Percentiles rank a stretch among this genome's conserved stretches.
Conservation (phyloP, 2,113 vertebrate genomes). For the Sclerurus mexicanus region DNA sequence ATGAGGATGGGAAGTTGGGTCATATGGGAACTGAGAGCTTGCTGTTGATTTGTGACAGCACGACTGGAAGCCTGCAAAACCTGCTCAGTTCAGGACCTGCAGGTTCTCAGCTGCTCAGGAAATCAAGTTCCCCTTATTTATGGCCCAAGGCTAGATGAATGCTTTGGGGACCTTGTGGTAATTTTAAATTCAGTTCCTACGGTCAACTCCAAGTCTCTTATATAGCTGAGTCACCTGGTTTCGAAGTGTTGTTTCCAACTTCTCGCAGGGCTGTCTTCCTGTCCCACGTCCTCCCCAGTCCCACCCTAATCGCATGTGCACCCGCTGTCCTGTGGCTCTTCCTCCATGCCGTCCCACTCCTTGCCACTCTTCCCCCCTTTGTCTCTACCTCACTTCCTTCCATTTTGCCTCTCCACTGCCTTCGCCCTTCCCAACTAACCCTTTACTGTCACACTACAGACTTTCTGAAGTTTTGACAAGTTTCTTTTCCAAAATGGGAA, state of each 20-base stretch:
- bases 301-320: neutral
- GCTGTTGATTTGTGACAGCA: neutral
- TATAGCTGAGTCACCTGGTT: constrained; percentile 3
- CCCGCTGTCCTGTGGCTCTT: neutral
- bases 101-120: neutral
- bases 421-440: constrained; percentile 7
- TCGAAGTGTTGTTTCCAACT: constrained; percentile 5
- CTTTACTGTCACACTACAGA: neutral
- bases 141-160: neutral
- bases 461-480: neutral
- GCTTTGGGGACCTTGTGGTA: neutral
- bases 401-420: neutral
- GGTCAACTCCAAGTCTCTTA: neutral
- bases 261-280: constrained; percentile 22
- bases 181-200: neutral
- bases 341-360: constrained; percentile 12
- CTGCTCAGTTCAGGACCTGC: neutral
- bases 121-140: neutral
- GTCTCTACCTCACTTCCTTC: constrained; percentile 54
- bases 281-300: constrained; percentile 21
- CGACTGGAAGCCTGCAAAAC: neutral
- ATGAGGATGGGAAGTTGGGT: neutral
- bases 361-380: constrained; percentile 26
- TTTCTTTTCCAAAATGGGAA: neutral
- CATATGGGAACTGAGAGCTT: neutral